These are phyloP conservation scores for Todus mexicanus DNA, from an alignment of 2,797 vertebrate species.

Conservation along the genomic window DNA sequence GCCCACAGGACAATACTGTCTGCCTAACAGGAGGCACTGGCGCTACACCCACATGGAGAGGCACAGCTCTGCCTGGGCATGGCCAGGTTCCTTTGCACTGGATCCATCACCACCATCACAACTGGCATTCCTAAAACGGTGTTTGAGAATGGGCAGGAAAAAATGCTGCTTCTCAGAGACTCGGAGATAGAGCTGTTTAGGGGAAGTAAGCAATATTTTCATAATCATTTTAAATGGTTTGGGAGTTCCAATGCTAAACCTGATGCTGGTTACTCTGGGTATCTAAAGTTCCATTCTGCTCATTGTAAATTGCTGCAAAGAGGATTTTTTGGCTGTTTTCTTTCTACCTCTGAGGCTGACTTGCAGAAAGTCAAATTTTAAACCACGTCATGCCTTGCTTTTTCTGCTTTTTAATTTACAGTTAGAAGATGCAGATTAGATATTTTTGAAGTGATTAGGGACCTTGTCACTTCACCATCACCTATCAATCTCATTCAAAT, in stretches of 20 bases:
- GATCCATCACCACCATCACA: background rate
- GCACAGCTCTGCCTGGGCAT: background rate
- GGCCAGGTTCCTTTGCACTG: accelerated
- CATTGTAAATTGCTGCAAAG: background rate
- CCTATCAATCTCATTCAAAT: background rate
- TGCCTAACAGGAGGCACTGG: background rate
- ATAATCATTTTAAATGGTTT: background rate
- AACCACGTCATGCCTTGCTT: background rate
- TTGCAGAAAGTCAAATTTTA: background rate
- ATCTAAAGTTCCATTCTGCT: background rate
- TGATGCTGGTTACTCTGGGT: background rate
- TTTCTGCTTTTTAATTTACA: background rate
- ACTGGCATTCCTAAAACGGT: background rate
- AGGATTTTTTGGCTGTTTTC: accelerated
- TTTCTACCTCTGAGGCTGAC: background rate
- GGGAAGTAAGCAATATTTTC: background rate
- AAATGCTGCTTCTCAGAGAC: background rate
- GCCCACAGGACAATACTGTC: background rate
- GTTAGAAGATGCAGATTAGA: background rate
- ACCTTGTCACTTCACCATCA: background rate
- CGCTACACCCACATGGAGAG: background rate
- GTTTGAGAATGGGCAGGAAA: background rate
- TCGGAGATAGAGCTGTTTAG: background rate
- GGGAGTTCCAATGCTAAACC: background rate
- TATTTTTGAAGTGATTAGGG: background rate